A percentile compares a stretch with the other conserved stretches of the same genome.
These are phyloP conservation scores for Scomber japonicus DNA, from an alignment of 2,113 vertebrate genomes.

Conservation along the genomic window DNA sequence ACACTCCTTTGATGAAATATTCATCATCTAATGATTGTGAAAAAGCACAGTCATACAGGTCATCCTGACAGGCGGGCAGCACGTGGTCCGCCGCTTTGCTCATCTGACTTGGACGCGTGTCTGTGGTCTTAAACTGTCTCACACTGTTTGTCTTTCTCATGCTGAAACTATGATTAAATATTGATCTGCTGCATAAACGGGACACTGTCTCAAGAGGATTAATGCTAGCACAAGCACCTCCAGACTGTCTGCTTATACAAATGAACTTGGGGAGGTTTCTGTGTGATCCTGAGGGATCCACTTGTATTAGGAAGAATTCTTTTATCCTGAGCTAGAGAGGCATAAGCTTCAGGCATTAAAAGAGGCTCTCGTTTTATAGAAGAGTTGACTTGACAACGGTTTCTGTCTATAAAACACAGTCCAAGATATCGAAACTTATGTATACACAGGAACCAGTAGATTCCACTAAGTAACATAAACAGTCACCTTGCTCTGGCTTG, in stretches of 20 bases:
- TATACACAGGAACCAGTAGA: constrained; percentile 71
- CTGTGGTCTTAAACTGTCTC: neutral
- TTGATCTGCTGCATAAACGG: constrained; percentile 50
- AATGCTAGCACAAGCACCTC: constrained; percentile 2
- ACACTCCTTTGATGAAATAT: neutral
- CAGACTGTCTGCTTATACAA: constrained; percentile 2
- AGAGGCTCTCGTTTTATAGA: constrained; percentile 57
- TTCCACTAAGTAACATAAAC: constrained; percentile 70
- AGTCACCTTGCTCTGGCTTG: constrained; percentile 56
- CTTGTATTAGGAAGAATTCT: constrained; percentile 29
- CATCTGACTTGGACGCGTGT: neutral
- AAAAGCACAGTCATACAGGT: neutral
- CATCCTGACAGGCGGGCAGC: neutral
- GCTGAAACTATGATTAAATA: constrained; percentile 43
- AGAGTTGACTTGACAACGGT: constrained; percentile 67
- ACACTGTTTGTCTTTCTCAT: constrained; percentile 43
- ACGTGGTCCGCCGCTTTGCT: neutral
- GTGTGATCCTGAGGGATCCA: constrained; percentile 4
- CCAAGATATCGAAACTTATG: constrained; percentile 53
- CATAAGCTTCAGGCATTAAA: constrained; percentile 20
- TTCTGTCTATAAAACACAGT: constrained; percentile 71
- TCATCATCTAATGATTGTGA: constrained; percentile 12
- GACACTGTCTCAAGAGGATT: constrained; percentile 11
- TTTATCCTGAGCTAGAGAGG: constrained; percentile 34
- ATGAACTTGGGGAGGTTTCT: constrained; percentile 19